Conservation (phyloP, 2,113 vertebrate species). For the Charina bottae region DNA sequence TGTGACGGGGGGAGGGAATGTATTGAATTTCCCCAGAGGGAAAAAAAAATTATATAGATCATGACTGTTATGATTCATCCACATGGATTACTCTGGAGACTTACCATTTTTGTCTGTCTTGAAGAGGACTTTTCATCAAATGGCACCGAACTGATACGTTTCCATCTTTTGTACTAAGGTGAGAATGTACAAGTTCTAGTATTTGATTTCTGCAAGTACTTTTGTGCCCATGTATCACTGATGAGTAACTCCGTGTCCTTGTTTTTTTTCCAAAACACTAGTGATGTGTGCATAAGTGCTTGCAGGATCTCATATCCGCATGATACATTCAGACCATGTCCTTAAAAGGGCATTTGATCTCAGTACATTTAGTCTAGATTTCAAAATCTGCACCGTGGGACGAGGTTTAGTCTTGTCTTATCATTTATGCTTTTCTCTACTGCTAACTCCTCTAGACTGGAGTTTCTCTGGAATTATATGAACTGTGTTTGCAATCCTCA, state of each 20-base stretch:
- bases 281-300: slow-evolving; percentile 29
- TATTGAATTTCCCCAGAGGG: slow-evolving; percentile 37
- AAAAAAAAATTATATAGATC: background rate
- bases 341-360: slow-evolving; percentile 8
- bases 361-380: slow-evolving; percentile 21
- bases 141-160: slow-evolving; percentile 13
- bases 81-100: slow-evolving; percentile 22
- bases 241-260: background rate
- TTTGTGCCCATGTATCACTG: slow-evolving; percentile 8
- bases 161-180: slow-evolving; percentile 27
- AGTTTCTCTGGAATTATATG: slow-evolving; percentile 39
- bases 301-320: slow-evolving; percentile 30
- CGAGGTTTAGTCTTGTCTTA: background rate
- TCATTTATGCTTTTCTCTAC: slow-evolving; percentile 16
- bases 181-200: slow-evolving; percentile 11
- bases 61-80: slow-evolving; percentile 15
- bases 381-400: slow-evolving; percentile 5
- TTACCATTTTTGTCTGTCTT: slow-evolving; percentile 29
- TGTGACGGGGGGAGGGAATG: slow-evolving; percentile 30
- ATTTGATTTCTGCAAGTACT: slow-evolving; percentile 31
- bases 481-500: slow-evolving; percentile 34
- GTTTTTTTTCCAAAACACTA: slow-evolving; percentile 14
- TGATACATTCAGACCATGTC: slow-evolving; percentile 10
- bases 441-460: slow-evolving; percentile 19
- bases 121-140: slow-evolving; percentile 18